Percentiles rank a stretch among this genome's conserved stretches.
Evolutionary conservation across 1,140 invertebrate species (phyloP).

Genomic region (Forficula auricularia): DNA sequence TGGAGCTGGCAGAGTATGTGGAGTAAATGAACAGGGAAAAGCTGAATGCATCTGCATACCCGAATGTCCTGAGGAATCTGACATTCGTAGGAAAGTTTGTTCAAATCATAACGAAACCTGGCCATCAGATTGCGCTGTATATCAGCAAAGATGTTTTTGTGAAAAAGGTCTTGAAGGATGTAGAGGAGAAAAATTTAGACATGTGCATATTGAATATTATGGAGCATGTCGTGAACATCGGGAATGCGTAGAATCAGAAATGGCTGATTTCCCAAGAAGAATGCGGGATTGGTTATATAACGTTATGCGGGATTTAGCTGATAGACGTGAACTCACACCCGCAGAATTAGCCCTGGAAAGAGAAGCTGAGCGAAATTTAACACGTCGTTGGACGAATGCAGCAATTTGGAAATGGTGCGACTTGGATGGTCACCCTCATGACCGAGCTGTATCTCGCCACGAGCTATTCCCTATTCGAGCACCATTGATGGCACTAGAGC

Average conservation of each 20-base stretch:
- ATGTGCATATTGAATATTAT: constrained; percentile 87
- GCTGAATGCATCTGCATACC: constrained; percentile 74
- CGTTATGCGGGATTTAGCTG: constrained; percentile 85
- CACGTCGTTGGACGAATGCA: constrained; percentile 70
- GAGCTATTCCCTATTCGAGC: constrained; percentile 88
- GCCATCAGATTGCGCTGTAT: constrained; percentile 78
- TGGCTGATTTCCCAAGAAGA: constrained; percentile 76
- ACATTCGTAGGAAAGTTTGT: constrained; percentile 69
- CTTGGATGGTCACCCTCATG: constrained; percentile 71
- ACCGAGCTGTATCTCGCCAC: constrained; percentile 72
- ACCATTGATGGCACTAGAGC: constrained; percentile 78
- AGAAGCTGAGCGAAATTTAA: constrained; percentile 71
- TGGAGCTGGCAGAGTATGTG: constrained; percentile 72
- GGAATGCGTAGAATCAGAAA: constrained; percentile 64
- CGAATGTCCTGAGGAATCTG: constrained; percentile 58
- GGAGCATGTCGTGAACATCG: constrained; percentile 52
- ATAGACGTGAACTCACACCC: constrained; percentile 66
- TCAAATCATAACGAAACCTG: constrained; percentile 88
- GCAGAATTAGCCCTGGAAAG: constrained; percentile 71
- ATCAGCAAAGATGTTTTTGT: constrained; percentile 77
- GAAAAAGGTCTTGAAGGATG: constrained; percentile 56
- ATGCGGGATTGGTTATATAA: constrained; percentile 96
- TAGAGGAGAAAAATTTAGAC: constrained; percentile 48
- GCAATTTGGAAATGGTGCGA: constrained; percentile 97
- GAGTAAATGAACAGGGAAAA: constrained; percentile 47